phyloP scores from a whole-genome alignment of 2,888 invertebrate genomes.

The Tipula unca region DNA sequence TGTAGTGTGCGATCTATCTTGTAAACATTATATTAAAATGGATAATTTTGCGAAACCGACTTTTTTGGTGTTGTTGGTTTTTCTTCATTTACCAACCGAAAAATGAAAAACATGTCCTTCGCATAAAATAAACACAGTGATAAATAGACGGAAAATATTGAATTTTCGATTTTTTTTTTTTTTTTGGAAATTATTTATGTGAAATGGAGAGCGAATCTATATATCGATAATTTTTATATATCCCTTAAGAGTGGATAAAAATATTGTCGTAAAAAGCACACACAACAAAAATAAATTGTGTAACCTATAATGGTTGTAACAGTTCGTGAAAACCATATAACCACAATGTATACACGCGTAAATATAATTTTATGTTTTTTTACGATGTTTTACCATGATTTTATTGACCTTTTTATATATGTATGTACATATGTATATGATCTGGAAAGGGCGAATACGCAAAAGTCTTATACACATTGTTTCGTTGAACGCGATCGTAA shows the following conservation, averaged over 20 bases:
- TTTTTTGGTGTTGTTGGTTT: background rate
- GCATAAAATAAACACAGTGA: too few species aligned
- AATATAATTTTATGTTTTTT: background rate
- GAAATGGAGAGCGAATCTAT: background rate
- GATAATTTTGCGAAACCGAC: background rate
- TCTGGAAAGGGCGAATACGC: background rate
- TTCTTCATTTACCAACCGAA: background rate
- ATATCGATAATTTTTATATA: background rate
- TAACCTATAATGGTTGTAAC: background rate
- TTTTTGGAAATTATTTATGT: too few species aligned
- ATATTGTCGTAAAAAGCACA: background rate
- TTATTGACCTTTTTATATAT: background rate
- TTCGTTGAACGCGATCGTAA: too few species aligned
- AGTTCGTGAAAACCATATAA: background rate
- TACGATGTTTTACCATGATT: background rate
- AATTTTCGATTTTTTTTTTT: background rate
- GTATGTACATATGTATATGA: too few species aligned
- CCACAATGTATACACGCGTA: background rate
- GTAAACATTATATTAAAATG: background rate
- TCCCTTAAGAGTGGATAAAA: background rate
- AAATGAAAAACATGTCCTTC: background rate
- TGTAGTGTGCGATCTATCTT: background rate
- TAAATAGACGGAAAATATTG: background rate
- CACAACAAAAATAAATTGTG: background rate
- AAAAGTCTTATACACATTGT: too few species aligned